Evolutionary conservation across 1,140 invertebrate species (phyloP).

Genomic region (Caerostris extrusa): DNA sequence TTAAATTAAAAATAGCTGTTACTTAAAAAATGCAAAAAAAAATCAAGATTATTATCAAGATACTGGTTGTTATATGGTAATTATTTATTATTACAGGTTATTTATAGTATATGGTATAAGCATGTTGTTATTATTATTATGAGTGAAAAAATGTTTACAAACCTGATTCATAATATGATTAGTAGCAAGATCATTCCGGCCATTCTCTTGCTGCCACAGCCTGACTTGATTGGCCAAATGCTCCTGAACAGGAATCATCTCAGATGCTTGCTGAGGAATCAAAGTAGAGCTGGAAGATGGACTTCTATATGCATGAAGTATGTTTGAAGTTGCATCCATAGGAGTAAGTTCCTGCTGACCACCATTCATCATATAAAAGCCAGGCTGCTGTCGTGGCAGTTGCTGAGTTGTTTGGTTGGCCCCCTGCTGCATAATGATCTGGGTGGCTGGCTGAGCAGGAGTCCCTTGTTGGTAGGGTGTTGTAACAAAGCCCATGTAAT

Average conservation of each 20-base stretch:
- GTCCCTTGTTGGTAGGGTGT: constrained; percentile 61
- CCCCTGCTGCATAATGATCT: constrained; percentile 3
- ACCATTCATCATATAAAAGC: constrained; percentile 71
- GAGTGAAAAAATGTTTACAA: neutral
- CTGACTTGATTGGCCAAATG: constrained; percentile 57
- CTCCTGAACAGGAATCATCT: constrained; percentile 42
- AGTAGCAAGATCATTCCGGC: constrained; percentile 40
- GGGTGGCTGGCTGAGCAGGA: neutral
- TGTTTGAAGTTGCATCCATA: constrained; percentile 26
- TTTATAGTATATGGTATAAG: no score
- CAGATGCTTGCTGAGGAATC: constrained; percentile 19
- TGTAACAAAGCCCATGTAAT: constrained; percentile 71
- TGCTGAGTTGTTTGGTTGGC: constrained; percentile 13
- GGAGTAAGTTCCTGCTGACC: constrained; percentile 56
- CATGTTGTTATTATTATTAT: neutral
- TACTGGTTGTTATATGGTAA: no score
- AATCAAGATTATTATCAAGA: no score
- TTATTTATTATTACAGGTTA: no score
- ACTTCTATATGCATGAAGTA: constrained; percentile 59
- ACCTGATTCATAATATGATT: constrained; percentile 70
- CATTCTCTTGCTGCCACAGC: constrained; percentile 60
- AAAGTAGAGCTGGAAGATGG: constrained; percentile 6
- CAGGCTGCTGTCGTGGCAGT: neutral
- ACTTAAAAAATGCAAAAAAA: no score
- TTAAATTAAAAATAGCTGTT: no score